These are phyloP conservation scores for Paralichthys olivaceus DNA, from an alignment of 2,113 vertebrate species.

Conservation along the genomic window DNA sequence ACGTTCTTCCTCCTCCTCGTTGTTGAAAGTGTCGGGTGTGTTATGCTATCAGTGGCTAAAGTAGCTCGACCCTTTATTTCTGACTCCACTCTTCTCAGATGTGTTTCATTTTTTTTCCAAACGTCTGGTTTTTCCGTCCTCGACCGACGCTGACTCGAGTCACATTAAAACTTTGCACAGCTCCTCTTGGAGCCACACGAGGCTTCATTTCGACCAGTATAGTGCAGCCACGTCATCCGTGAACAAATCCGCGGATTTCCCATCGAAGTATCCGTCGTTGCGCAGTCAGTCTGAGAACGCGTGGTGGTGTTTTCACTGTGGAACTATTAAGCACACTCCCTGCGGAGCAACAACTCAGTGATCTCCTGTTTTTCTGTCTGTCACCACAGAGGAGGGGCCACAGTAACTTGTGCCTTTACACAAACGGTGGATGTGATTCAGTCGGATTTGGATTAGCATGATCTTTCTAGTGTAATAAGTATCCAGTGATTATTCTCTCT, in stretches of 20 bases:
- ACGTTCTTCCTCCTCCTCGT: too few species aligned
- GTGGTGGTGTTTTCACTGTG: conserved; percentile 57
- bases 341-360: conserved; percentile 58
- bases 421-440: conserved; percentile 64
- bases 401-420: conserved; percentile 74
- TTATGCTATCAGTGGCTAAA: too few species aligned
- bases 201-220: not conserved
- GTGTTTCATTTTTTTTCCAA: not conserved
- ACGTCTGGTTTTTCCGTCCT: not conserved
- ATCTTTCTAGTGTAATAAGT: conserved; percentile 53
- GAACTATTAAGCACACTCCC: conserved; percentile 68
- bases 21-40: too few species aligned
- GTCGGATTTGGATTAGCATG: conserved; percentile 66
- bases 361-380: conserved; percentile 68
- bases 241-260: not conserved
- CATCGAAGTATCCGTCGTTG: conserved; percentile 10
- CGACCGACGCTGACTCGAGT: not conserved
- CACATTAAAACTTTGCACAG: conserved; percentile 11
- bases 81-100: too few species aligned
- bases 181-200: not conserved
- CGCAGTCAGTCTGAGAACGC: conserved; percentile 29
- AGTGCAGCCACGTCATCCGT: not conserved
- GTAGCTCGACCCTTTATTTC: too few species aligned
- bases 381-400: conserved; percentile 62
- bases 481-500: conserved; percentile 39